Conservation (phyloP, 1,140 invertebrate genomes). For the Maconellicoccus hirsutus region DNA sequence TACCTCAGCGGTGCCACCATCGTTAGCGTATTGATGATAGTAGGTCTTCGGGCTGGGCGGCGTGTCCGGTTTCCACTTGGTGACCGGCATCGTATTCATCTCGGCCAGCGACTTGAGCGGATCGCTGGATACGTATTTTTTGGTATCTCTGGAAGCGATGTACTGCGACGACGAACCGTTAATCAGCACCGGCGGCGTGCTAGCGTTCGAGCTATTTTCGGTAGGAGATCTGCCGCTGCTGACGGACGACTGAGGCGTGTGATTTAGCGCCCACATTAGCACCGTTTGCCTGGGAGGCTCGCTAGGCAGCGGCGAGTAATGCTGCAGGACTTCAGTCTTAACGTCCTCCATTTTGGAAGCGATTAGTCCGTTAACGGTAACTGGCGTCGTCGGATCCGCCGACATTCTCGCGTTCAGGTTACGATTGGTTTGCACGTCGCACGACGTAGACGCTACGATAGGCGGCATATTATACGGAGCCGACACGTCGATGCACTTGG, state of each 20-base stretch:
- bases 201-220: conserved; percentile 22
- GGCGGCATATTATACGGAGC: conserved; percentile 34
- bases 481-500: conserved; percentile 25
- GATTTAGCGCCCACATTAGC: conserved; percentile 61
- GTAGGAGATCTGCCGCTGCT: conserved; percentile 30
- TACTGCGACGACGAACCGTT: neutral
- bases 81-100: conserved; percentile 42
- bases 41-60: conserved; percentile 36
- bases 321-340: conserved; percentile 42
- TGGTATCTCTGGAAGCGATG: neutral
- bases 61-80: conserved; percentile 39
- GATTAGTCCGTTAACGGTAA: conserved; percentile 43
- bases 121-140: conserved; percentile 33
- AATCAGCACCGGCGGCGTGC: conserved; percentile 28
- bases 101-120: conserved; percentile 47
- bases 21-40: conserved; percentile 29
- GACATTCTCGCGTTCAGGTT: conserved; percentile 31
- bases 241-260: conserved; percentile 31
- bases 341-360: conserved; percentile 53
- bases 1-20: conserved; percentile 42
- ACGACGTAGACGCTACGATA: conserved; percentile 16
- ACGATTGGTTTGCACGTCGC: conserved; percentile 27
- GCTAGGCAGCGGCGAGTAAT: conserved; percentile 37
- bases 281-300: conserved; percentile 65
- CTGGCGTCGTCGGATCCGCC: conserved; percentile 32